Evolutionary conservation across 2,113 vertebrate genomes (phyloP), one percentile per base, ranked within the genome.

Genomic region (Aphyosemion australe): DNA sequence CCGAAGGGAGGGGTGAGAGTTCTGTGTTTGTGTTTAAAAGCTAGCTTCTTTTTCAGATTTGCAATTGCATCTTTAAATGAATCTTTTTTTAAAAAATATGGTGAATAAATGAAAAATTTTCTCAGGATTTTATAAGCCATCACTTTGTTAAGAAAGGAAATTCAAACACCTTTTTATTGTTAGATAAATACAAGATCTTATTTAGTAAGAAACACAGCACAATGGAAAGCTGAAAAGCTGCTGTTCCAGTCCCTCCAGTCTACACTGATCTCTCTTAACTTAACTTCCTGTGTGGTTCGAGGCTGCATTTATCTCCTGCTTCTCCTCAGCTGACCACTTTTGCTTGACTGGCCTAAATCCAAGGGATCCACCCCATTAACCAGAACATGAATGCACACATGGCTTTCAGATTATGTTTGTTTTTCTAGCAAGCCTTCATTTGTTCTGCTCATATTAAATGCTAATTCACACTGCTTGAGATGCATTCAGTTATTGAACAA

Each of bases 181-280:
- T 26, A 26, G 26, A 26, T 26, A 26, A 26, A 26, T 26, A 26
- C 26, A 26, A 26, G 26, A 26, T 4, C 26, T 26, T 26, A 26
- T 26, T 26, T 26, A 26, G 26, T 5, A 26, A 26, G 26, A 26
- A 26, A 26, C 26, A 26, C 26, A 26, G 26, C 26, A 26, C 1
- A 5, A 26, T 26, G 3, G 26, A 26, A 26, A 26, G 78, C 78
- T 80, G 68, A 80, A 82, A 82, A 72, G 66, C 67, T 74, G 66
- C 76, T 37, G 61, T 20, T 83, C 45, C 18, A 10, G 52, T 72
- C 65, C 59, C 26, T 68, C 72, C 84, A 78, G 55, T 74, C 81
- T 72, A 69, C 77, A 52, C 81, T 87, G 85, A 89, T 84, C 75
- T 1, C 73, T 81, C 65, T 65, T 83, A 78, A 89, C 77, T 15